A percentile compares a stretch with the other conserved stretches of the same genome.
Conservation (phyloP, 2,888 invertebrate species). For the Caradrina clavipalpis region DNA sequence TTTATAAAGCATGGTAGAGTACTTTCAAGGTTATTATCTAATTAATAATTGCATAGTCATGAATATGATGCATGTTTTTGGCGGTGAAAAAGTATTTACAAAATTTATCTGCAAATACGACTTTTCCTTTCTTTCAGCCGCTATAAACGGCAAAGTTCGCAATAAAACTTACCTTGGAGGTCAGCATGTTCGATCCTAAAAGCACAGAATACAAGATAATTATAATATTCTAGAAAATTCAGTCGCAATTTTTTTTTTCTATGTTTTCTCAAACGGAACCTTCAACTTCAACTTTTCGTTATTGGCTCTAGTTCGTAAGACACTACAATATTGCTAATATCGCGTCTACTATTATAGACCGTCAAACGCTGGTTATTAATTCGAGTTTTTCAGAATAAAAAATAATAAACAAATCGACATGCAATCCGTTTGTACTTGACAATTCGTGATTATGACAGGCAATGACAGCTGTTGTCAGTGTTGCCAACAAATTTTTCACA, state of each 20-base stretch:
- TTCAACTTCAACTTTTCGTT: background rate
- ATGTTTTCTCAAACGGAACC: constrained; percentile 47
- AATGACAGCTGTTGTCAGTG: no score
- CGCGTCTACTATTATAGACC: background rate
- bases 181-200: constrained; percentile 46
- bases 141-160: background rate
- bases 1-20: background rate
- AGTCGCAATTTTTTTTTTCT: background rate
- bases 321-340: background rate
- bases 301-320: background rate
- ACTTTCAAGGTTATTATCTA: constrained; percentile 16
- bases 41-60: constrained; percentile 33
- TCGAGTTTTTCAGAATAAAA: background rate
- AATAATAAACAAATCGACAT: constrained; percentile 45
- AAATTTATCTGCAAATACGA: background rate
- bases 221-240: constrained; percentile 19
- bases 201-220: constrained; percentile 6
- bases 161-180: constrained; percentile 56
- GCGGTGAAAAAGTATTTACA: background rate
- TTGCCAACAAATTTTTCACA: no score
- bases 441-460: background rate
- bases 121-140: background rate
- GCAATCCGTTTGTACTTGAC: background rate
- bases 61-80: background rate
- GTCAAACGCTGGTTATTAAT: background rate